A percentile compares a stretch with the other conserved stretches of the same genome.
Evolutionary conservation across 2,797 vertebrate genomes (phyloP).

Genomic region (Erethizon dorsatum): DNA sequence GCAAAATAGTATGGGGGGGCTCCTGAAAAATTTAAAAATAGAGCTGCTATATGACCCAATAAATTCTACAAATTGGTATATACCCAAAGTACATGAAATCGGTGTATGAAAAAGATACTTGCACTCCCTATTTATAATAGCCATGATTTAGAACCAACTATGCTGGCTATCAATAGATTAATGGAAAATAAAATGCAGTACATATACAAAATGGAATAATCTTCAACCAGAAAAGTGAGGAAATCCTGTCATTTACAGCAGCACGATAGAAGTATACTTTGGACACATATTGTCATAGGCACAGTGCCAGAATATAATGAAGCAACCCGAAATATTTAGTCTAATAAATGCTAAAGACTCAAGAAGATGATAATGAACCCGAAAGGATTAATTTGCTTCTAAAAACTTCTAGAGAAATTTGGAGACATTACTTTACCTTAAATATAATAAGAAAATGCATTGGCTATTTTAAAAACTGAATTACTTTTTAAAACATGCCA

Average conservation of each 20-base stretch:
- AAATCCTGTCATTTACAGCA: neutral
- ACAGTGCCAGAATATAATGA: neutral
- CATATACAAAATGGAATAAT: neutral
- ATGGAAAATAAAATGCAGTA: neutral
- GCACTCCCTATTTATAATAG: neutral
- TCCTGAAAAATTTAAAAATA: neutral
- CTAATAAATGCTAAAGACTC: neutral
- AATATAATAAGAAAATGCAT: neutral
- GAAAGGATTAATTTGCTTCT: neutral
- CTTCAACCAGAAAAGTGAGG: neutral
- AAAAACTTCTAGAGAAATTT: neutral
- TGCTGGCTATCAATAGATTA: too few relatives aligned
- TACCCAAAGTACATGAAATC: neutral
- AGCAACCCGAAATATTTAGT: neutral
- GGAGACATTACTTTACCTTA: neutral
- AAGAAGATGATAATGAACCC: neutral
- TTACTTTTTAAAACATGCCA: neutral
- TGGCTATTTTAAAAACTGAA: neutral
- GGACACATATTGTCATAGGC: neutral
- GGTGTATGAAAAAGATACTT: neutral
- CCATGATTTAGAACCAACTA: too few relatives aligned
- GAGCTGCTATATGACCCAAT: neutral
- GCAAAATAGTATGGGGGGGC: neutral
- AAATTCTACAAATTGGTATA: neutral
- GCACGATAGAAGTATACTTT: neutral